Base-by-base conservation (phyloP, 2,888 invertebrate species). In the Pheosia tremula region DNA sequence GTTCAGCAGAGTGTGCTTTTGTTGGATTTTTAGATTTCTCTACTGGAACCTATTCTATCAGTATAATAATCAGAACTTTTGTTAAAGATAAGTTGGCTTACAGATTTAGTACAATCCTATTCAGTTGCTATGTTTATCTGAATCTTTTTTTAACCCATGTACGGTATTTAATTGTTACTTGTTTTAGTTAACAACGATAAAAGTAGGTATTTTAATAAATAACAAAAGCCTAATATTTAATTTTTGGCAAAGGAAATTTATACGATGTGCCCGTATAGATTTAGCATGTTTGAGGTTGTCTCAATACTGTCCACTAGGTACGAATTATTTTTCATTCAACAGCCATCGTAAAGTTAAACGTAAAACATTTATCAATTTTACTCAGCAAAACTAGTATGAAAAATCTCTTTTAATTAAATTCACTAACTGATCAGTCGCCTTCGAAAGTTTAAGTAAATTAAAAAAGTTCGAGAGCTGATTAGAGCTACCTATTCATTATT, bases 401-500 rank as follows among this genome's bases (percentile, higher is more conserved):
- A 36, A 3, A 49, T 13, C 36, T 58, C 72, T 41, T 75, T 72
- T 66, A 67, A 64, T 67, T 59, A 65, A 69, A 74, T 58, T 52
- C 59, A 37, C 58, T 57, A 56, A 65, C 64, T 58, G 61, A 60
- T 66, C 39, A 39, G 41, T 50, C 37, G 9, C 13, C 64, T 65
- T 37, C 63, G 13, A 62, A 77, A 72, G 64, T 75, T 72, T 64
- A 54, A 54, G 64, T 66, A 77, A 75, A 79, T 79, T 78, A 78
- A 79, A 80, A 78, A 79, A 79, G 72, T 79, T 79, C 37, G 36
- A n/a, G 58, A 62, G 57, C 60, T 68, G 78, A 83, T 82, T 82
- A 79, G 71, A 75, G 71, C 80, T 78, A 24, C 24, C 24, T 24
- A 84, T 85, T 85, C 84, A 83, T 83, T 81, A 84, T 78, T 80